A percentile compares a stretch with the other conserved stretches of the same genome.
These are phyloP conservation scores for Bucorvus abyssinicus DNA, from an alignment of 2,797 vertebrate genomes.

Conservation along the genomic window DNA sequence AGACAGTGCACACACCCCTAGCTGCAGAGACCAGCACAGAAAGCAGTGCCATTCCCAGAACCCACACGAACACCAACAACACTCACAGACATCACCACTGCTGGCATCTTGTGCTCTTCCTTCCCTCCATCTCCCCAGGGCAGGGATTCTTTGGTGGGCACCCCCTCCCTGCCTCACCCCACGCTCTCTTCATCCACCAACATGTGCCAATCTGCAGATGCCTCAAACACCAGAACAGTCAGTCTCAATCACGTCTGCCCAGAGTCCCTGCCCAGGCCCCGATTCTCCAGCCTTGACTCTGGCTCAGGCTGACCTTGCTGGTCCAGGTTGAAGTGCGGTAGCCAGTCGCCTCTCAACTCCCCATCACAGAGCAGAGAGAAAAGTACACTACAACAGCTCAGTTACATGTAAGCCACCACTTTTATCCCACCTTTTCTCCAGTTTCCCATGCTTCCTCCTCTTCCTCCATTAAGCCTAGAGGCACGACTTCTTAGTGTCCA, in stretches of 20 bases:
- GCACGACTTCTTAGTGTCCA: neutral
- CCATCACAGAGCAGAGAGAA: neutral
- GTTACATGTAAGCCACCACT: neutral
- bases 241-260: rapidly evolving
- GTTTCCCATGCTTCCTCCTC: neutral
- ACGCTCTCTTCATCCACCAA: neutral
- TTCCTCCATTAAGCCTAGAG: neutral
- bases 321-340: neutral
- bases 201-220: rapidly evolving
- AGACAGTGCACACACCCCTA: neutral
- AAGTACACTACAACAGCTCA: neutral
- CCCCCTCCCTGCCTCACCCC: neutral
- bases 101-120: rapidly evolving
- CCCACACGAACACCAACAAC: neutral
- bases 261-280: neutral
- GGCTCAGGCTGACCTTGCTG: neutral
- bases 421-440: neutral
- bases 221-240: neutral
- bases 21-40: neutral
- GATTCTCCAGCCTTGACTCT: neutral
- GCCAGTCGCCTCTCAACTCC: neutral
- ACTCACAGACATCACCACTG: neutral
- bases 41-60: neutral
- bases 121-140: neutral
- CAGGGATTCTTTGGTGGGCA: neutral